These are phyloP conservation scores for Pterocles orientalis DNA, from an alignment of 2,113 vertebrate species.

Conservation along the genomic window DNA sequence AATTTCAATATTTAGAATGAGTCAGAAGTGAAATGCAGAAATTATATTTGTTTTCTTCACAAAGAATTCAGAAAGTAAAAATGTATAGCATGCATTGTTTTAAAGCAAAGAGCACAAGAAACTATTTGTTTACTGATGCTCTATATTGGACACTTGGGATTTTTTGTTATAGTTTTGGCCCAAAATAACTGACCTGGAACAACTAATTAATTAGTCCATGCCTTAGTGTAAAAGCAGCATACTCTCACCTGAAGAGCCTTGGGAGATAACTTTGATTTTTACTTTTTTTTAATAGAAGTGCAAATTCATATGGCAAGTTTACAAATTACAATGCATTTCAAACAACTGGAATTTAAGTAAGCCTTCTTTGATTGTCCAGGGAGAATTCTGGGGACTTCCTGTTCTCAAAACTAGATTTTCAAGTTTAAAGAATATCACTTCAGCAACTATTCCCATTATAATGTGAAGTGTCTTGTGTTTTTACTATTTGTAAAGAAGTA, in stretches of 20 bases:
- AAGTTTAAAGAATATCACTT: background rate
- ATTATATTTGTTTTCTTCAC: background rate
- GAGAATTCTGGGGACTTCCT: background rate
- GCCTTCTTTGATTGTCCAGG: background rate
- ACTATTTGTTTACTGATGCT: background rate
- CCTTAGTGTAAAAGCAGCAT: background rate
- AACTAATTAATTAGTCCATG: background rate
- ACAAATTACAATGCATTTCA: conserved; percentile 14
- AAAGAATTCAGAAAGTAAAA: background rate
- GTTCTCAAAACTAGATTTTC: background rate
- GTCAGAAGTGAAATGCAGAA: background rate
- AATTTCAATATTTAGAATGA: background rate
- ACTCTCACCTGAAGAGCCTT: conserved; percentile 17
- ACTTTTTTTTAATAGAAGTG: background rate
- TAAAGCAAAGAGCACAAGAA: background rate
- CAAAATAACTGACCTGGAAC: background rate
- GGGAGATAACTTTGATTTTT: background rate
- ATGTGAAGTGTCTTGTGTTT: background rate
- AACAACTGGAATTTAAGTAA: conserved; percentile 26
- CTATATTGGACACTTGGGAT: background rate
- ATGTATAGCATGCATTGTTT: background rate
- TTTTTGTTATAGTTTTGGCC: background rate
- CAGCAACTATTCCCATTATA: background rate
- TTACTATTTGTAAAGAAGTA: conserved; percentile 9
- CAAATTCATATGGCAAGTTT: background rate